Conservation (phyloP, 2,888 invertebrate genomes). For the Trachelus iudaicus region DNA sequence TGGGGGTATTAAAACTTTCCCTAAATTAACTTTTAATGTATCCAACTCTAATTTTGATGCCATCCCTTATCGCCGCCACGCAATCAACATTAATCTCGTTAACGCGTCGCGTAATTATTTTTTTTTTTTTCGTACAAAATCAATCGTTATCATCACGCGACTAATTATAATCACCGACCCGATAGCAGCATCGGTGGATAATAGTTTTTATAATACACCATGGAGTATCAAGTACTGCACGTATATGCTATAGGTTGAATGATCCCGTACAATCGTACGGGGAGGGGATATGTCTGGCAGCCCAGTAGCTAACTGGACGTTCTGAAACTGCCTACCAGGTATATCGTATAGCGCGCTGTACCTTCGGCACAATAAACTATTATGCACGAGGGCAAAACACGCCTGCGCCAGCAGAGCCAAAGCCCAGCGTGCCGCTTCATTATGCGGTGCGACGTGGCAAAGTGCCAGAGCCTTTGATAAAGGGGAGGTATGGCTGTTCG, state of each 20-base stretch:
- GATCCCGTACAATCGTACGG: not conserved
- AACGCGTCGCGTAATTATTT: too few species aligned
- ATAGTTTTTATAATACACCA: not conserved
- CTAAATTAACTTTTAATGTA: too few species aligned
- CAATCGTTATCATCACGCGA: not conserved
- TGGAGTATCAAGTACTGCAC: too few species aligned
- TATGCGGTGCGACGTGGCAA: constrained; percentile 60
- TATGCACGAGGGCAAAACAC: constrained; percentile 56
- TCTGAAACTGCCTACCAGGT: not conserved
- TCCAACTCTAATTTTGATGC: too few species aligned
- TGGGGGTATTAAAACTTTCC: too few species aligned
- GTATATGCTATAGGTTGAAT: not conserved
- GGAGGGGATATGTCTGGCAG: not conserved
- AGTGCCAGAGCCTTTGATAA: constrained; percentile 59
- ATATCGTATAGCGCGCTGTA: not conserved
- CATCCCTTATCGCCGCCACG: too few species aligned
- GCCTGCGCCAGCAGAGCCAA: constrained; percentile 48
- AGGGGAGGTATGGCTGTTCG: constrained; percentile 26
- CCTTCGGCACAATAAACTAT: constrained; percentile 44
- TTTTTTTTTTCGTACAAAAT: too few species aligned
- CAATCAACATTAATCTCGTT: too few species aligned
- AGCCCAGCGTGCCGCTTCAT: constrained; percentile 61
- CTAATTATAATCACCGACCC: not conserved
- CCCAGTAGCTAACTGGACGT: not conserved
- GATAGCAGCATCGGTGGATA: not conserved